Conservation (phyloP, 2,888 invertebrate species). For the Nematopogon swammerdamellus region DNA sequence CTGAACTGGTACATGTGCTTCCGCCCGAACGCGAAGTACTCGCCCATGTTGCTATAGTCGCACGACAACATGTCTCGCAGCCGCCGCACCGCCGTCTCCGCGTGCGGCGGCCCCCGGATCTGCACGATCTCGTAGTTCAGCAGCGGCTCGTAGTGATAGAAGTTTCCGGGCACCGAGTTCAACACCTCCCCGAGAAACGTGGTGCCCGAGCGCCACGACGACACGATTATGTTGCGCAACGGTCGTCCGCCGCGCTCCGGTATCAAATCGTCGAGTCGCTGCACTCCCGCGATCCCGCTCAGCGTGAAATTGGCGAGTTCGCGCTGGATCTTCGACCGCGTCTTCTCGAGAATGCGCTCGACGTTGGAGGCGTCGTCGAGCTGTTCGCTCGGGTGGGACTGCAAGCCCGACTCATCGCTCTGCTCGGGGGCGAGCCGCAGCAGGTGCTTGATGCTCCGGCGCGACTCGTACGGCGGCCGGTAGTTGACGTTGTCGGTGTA, state of each 20-base stretch:
- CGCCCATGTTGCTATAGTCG: constrained; percentile 69
- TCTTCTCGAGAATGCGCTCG: constrained; percentile 36
- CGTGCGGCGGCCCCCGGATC: constrained; percentile 70
- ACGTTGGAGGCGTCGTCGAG: constrained; percentile 33
- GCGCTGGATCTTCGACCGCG: constrained; percentile 29
- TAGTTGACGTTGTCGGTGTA: constrained; percentile 51
- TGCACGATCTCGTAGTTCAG: constrained; percentile 79
- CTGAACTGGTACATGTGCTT: constrained; percentile 76
- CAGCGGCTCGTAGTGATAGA: constrained; percentile 88
- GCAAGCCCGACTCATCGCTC: constrained; percentile 24
- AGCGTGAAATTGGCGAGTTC: constrained; percentile 35
- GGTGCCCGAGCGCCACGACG: constrained; percentile 90
- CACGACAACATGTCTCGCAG: constrained; percentile 73
- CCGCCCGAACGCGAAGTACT: constrained; percentile 76
- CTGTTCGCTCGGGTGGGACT: constrained; percentile 33
- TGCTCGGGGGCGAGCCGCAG: constrained; percentile 63
- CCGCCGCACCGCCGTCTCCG: constrained; percentile 63
- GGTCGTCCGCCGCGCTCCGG: constrained; percentile 70
- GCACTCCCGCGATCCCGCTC: constrained; percentile 25
- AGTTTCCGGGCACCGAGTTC: constrained; percentile 81
- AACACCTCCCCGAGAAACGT: constrained; percentile 85
- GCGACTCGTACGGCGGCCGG: constrained; percentile 40
- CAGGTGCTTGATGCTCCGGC: constrained; percentile 45
- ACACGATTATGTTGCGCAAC: constrained; percentile 72
- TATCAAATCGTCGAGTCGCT: constrained; percentile 64